Evolutionary conservation across 2,888 invertebrate species (phyloP), one percentile per base, ranked within the genome.

Genomic region (Aricia artaxerxes): DNA sequence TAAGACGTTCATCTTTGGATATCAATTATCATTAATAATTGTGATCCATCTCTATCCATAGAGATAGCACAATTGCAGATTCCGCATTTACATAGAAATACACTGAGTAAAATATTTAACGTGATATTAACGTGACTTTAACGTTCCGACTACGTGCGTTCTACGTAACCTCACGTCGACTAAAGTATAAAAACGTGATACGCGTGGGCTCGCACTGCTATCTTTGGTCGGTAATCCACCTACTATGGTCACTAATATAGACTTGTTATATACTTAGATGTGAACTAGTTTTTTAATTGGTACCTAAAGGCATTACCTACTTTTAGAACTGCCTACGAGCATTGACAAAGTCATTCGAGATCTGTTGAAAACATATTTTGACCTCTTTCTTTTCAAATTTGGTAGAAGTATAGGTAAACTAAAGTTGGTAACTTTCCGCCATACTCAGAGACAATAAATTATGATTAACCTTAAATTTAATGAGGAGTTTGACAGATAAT

Each of bases 111-210:
- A 57, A 57, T 57, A 57, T 57, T 57, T 16, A 57, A 57, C 16
- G 16, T 16, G 57, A 57, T 73, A 11, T 5, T 9, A 44, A 53
- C 24, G 76, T 35, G 11, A n/a, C 35, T 75, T 11, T 31, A 76
- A 75, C 49, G 44, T 75, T 75, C 49, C 49, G 53, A 75, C 75
- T 75, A 75, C 76, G 76, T 76, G 76, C 49, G 75, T 49, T 49
- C 49, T 13, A 53, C 53, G 49, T 53, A 53, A 76, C 57, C 7
- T 76, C 35, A 76, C 31, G 53, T 57, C 35, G 76, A 57, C 53
- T 35, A 53, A 35, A 4, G 53, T 57, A 31, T 35, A 75, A 53
- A 49, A 53, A 57, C 53, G 49, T 57, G 49, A 53, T 73, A 11
- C 57, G 57, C 76, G 76, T 76, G 76, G 76, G 76, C 53, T 53